Evolutionary conservation across 2,888 invertebrate species (phyloP), one percentile per base, ranked within the genome.

Genomic region (Plagodis dolabraria): DNA sequence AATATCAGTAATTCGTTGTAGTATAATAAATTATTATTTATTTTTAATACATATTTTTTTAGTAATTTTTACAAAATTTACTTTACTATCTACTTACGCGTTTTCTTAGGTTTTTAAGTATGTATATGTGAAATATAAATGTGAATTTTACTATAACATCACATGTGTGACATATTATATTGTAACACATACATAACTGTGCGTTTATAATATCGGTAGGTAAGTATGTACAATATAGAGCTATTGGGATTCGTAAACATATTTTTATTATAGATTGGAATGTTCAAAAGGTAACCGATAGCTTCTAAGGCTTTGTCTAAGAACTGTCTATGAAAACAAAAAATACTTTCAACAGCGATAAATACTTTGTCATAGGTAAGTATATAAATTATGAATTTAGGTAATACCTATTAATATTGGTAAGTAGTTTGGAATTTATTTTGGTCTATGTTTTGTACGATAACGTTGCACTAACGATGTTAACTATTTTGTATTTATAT

Each of bases 391-490:
- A 86, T 65, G 77, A 79, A 76, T 80, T 79, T 79, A 75, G 74
- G 72, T 80, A 80, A 73, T 67, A 22, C 22, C 22, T 22, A 74
- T 75, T 72, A 63, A 60, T 63, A 48, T 38, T 59, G 77, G 75
- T 80, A 22, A 22, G 22, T 22, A 22, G 87, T 88, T 89, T 87
- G 87, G 86, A 83, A 79, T 77, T 75, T 72, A 77, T 86, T 89
- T 90, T 92, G 91, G 91, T 92, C 90, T 91, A 80, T 84, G 85
- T 82, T 88, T 91, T 91, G 91, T 92, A 90, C 91, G 87, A 83
- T 87, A 65, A 78, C 72, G 86, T 90, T 89, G 88, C 82, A 87
- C 86, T 89, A 86, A 85, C 64, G 77, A 85, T 86, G 83, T 77
- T 72, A 42, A 71, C 74, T 82, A 73, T 79, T 72, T 71, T 70